Conservation (phyloP, 2,113 vertebrate genomes). For the Cichladusa arquata region DNA sequence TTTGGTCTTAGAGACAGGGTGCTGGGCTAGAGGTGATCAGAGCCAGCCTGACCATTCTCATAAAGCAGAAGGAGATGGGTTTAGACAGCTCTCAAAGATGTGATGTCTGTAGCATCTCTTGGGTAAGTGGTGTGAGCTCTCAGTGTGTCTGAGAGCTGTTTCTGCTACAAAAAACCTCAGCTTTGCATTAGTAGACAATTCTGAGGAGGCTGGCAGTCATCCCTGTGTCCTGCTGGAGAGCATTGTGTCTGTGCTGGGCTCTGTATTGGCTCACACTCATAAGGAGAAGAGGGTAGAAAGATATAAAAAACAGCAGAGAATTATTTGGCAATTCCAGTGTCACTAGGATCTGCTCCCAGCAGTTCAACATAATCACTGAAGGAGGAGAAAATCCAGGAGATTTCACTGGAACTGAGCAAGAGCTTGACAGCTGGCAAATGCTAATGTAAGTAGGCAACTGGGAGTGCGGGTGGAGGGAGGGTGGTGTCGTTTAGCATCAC, state of each 20-base stretch:
- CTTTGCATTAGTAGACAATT: neutral
- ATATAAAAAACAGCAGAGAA: neutral
- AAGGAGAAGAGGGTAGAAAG: neutral
- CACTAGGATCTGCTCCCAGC: neutral
- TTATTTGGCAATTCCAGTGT: neutral
- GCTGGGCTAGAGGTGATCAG: neutral
- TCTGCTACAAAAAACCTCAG: neutral
- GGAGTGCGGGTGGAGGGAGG: neutral
- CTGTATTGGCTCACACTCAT: neutral
- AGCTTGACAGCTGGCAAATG: conserved; percentile 37
- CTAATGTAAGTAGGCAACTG: conserved; percentile 34
- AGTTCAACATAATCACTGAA: neutral
- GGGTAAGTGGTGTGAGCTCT: neutral
- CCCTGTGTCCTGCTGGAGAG: neutral
- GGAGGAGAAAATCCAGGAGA: conserved; percentile 24
- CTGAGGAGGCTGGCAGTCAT: neutral
- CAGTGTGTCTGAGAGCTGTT: neutral
- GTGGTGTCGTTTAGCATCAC: neutral
- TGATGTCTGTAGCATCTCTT: neutral
- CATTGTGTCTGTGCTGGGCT: neutral
- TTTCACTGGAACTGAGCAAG: conserved; percentile 1
- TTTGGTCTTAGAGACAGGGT: neutral
- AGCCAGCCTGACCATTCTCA: neutral
- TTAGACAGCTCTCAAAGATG: neutral
- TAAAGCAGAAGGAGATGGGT: neutral